Evolutionary conservation across 2,797 vertebrate genomes (phyloP).

Genomic region (Spheniscus humboldti): DNA sequence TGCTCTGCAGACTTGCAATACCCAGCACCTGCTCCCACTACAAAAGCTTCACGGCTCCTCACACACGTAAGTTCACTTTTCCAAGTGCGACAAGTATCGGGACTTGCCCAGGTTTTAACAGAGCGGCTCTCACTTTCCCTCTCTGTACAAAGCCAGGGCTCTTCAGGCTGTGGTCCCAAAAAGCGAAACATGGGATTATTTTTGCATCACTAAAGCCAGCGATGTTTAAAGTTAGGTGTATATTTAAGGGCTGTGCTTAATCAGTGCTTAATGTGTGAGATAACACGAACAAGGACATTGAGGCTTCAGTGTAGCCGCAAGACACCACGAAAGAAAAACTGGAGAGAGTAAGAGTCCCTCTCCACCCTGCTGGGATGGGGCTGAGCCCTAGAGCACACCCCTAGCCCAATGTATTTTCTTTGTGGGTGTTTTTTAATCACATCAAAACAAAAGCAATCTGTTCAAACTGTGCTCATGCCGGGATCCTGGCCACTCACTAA

Average conservation of each 20-base stretch:
- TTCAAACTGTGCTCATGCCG: neutral
- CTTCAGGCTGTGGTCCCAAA: neutral
- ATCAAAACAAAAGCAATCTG: neutral
- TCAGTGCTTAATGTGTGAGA: neutral
- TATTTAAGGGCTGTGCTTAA: neutral
- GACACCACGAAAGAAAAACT: neutral
- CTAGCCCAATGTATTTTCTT: neutral
- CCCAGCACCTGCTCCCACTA: accelerated
- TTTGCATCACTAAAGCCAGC: neutral
- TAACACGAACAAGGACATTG: neutral
- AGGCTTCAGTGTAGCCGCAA: neutral
- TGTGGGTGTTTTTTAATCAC: constrained; percentile 2
- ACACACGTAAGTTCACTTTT: neutral
- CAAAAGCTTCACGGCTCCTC: neutral
- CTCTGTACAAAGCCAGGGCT: neutral
- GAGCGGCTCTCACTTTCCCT: neutral
- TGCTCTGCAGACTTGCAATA: neutral
- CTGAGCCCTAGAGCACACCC: neutral
- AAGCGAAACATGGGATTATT: neutral
- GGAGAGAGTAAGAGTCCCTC: neutral
- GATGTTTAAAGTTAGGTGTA: neutral
- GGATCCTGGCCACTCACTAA: neutral
- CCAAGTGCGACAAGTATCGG: neutral
- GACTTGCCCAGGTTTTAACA: neutral
- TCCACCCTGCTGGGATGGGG: neutral